Evolutionary conservation across 2,113 vertebrate species (phyloP).

Genomic region (Sylvilagus bachmani): DNA sequence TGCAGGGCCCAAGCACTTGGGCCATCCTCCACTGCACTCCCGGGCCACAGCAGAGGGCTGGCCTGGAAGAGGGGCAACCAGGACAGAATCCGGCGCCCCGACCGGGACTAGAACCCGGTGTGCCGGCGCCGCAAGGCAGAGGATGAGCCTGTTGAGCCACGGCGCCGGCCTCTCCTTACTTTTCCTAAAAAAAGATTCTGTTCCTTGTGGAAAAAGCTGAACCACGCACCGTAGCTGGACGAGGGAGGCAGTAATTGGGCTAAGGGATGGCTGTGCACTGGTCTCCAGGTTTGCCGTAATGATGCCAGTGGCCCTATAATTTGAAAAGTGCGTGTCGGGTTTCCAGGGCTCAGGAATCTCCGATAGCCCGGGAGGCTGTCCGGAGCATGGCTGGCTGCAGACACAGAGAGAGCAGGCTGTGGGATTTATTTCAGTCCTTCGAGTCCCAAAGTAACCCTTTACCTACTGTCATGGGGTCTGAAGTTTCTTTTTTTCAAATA

Average conservation of each 20-base stretch:
- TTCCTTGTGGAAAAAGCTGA: conserved; percentile 54
- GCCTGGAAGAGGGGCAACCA: no score
- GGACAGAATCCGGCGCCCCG: no score
- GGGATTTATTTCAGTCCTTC: neutral
- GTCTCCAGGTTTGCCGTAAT: neutral
- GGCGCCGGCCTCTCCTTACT: no score
- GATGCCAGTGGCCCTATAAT: neutral
- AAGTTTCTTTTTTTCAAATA: neutral
- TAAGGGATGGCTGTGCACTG: neutral
- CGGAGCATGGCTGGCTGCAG: neutral
- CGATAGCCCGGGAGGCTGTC: neutral
- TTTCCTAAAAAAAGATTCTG: conserved; percentile 55
- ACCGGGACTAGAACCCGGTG: no score
- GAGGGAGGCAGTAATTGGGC: neutral
- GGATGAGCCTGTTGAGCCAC: no score
- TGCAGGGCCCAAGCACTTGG: no score
- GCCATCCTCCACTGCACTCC: no score
- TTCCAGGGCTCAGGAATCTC: neutral
- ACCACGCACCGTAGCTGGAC: neutral
- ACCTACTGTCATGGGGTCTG: neutral
- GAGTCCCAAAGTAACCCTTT: neutral
- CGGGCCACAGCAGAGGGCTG: no score
- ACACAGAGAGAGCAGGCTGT: neutral
- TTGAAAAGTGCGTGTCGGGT: conserved; percentile 1
- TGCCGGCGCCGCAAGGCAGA: no score